phyloP scores from a whole-genome alignment of 2,797 vertebrate species.

The Esox masquinongy region DNA sequence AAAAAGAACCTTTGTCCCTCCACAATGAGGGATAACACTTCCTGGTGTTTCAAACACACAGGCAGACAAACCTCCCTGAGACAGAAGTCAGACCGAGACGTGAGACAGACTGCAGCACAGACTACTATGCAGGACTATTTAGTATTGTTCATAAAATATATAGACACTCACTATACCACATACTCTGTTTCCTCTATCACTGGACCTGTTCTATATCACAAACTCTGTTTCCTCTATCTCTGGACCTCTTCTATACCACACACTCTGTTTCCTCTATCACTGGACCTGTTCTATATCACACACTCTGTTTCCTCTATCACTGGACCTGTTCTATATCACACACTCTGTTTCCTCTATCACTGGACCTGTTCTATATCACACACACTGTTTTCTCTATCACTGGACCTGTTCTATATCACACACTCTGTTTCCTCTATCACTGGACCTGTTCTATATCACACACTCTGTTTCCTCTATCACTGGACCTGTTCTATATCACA shows the following conservation, averaged over 20 bases:
- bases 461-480: too few relatives aligned
- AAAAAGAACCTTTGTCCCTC: background rate
- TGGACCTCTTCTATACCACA: background rate
- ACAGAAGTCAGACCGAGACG: background rate
- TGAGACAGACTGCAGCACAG: background rate
- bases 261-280: too few relatives aligned
- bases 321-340: background rate
- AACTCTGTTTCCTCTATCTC: too few relatives aligned
- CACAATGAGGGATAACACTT: background rate
- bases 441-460: background rate
- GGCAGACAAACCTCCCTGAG: background rate
- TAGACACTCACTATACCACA: too few relatives aligned
- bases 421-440: too few relatives aligned
- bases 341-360: too few relatives aligned
- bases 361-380: background rate
- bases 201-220: too few relatives aligned
- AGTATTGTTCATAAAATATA: too few relatives aligned
- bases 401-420: background rate
- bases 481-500: background rate
- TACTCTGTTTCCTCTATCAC: too few relatives aligned
- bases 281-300: background rate
- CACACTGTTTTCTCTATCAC: too few relatives aligned
- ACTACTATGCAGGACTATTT: background rate
- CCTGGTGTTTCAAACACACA: background rate
- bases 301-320: too few relatives aligned